Evolutionary conservation across 30 jellyfish, hydroid and myxozoan genomes (phyloP).

Genomic region (Cassiopea andromeda): DNA sequence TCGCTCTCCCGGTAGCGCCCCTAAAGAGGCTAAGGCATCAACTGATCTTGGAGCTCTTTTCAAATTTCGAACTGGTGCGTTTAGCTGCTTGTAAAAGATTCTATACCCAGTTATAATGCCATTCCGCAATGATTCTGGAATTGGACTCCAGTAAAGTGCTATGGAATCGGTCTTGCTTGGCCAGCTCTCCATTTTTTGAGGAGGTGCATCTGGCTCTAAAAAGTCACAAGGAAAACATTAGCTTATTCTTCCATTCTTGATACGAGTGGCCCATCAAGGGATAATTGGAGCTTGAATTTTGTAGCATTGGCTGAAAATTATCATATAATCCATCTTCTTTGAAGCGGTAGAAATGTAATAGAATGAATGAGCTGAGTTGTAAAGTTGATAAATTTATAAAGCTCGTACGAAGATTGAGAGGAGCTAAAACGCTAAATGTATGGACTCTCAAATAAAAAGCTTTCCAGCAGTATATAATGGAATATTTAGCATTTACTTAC

Average conservation of each 20-base stretch:
- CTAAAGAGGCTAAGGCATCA: conserved; percentile 23
- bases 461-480: no score
- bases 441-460: no score
- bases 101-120: conserved; percentile 62
- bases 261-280: no score
- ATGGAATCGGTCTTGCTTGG: conserved; percentile 37
- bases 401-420: no score
- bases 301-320: no score
- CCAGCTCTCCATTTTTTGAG: conserved; percentile 57
- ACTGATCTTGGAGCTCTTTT: conserved; percentile 54
- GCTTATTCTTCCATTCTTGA: no score
- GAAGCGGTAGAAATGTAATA: no score
- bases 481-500: neutral
- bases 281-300: no score
- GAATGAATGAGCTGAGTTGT: no score
- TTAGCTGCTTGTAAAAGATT: conserved; percentile 53
- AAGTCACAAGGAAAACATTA: neutral
- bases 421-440: no score
- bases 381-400: no score
- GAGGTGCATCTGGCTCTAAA: conserved; percentile 73
- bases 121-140: conserved; percentile 62
- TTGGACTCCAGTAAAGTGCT: conserved; percentile 56
- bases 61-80: conserved; percentile 37
- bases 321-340: no score
- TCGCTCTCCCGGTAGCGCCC: conserved; percentile 67